phyloP scores from a whole-genome alignment of 2,113 vertebrate species.

The Pangasianodon hypophthalmus region DNA sequence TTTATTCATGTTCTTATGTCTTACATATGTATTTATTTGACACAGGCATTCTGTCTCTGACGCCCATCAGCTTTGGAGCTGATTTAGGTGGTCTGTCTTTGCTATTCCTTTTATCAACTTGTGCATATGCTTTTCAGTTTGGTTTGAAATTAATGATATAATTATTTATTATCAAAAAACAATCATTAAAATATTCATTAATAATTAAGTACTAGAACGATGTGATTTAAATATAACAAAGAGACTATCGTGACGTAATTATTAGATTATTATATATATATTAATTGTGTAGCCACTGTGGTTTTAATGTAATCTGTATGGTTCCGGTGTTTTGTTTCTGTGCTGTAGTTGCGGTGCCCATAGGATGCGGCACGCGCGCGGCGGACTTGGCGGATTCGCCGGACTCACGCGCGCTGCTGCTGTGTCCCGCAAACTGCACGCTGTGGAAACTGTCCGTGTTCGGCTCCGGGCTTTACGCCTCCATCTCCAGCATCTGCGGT shows the following conservation, averaged over 20 bases:
- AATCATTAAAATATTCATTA: background rate
- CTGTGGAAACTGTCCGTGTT: conserved; percentile 81
- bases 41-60: conserved; percentile 57
- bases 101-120: background rate
- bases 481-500: conserved; percentile 89
- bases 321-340: conserved; percentile 7
- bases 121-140: background rate
- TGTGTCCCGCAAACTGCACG: conserved; percentile 84
- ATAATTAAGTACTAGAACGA: background rate
- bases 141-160: background rate
- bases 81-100: conserved; percentile 54
- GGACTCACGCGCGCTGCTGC: conserved; percentile 79
- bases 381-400: background rate
- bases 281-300: background rate
- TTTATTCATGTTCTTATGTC: background rate
- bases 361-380: conserved; percentile 84
- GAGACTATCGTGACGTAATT: background rate
- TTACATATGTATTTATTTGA: background rate
- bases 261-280: no score
- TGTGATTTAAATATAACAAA: background rate
- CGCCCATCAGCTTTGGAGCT: conserved; percentile 49
- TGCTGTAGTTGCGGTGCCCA: conserved; percentile 71
- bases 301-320: background rate
- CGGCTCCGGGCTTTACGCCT: conserved; percentile 85
- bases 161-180: background rate